Conservation (phyloP, 1,140 invertebrate genomes). For the Palaemon carinicauda region DNA sequence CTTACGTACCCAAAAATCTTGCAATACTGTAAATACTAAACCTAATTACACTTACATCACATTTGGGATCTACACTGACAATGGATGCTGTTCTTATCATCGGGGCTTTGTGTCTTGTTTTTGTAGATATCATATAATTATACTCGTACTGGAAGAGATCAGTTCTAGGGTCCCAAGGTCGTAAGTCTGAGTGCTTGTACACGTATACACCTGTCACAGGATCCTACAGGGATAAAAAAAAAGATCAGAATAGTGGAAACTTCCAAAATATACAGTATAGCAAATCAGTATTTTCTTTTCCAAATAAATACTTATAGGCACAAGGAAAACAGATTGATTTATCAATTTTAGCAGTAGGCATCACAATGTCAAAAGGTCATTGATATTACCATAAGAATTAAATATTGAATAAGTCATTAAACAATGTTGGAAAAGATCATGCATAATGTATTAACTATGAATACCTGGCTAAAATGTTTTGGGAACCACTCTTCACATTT, state of each 20-base stretch:
- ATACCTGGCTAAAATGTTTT: conserved; percentile 75
- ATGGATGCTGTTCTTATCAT: conserved; percentile 60
- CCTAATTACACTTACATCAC: conserved; percentile 11
- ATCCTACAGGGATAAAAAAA: conserved; percentile 65
- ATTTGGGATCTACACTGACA: conserved; percentile 50
- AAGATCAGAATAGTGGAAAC: not conserved
- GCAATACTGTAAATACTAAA: too few species aligned
- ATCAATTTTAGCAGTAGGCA: not conserved
- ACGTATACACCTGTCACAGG: conserved; percentile 75
- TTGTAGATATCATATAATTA: conserved; percentile 68
- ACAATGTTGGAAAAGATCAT: not conserved
- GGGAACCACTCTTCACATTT: conserved; percentile 74
- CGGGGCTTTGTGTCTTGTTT: conserved; percentile 67
- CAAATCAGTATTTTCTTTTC: not conserved
- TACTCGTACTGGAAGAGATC: conserved; percentile 83
- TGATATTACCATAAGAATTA: too few species aligned
- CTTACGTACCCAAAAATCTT: too few species aligned
- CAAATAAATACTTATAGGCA: too few species aligned
- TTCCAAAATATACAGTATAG: not conserved
- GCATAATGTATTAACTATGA: not conserved
- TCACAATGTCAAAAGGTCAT: not conserved
- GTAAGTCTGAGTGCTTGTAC: conserved; percentile 76
- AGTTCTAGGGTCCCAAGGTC: conserved; percentile 84
- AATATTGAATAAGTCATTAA: not conserved
- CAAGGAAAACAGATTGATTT: too few species aligned